Base-by-base conservation (phyloP, 2,888 invertebrate species). In the Pristionchus arcanus region DNA sequence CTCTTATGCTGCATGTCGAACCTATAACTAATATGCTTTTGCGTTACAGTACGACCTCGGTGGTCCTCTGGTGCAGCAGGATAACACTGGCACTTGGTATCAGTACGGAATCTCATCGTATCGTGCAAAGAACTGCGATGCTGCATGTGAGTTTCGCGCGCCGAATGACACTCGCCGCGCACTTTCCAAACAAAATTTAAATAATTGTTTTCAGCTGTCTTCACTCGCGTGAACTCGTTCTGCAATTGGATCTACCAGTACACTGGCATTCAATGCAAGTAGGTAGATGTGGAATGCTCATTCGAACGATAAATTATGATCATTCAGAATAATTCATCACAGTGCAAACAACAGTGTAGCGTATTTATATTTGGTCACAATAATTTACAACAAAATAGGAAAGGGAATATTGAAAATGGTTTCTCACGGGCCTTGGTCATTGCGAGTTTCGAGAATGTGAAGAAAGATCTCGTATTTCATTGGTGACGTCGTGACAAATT, bases 91-190 rank as follows among this genome's bases (percentile, higher is more conserved):
- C 34, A 31, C 83, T n/a, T 89, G 89, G 89, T 89, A 42, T 28
- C 81, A 83, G 31, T 89, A 89, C 53, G 89, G 89, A n/a, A 81
- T 89, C 49, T 34, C 66, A 0, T 89, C 89, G 1, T 89, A 55
- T 31, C 31, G 89, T 0, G 84, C 84, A 7, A 59, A 85, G 84
- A 21, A 85, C 21, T 55, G 84, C 37, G 59, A 85, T 19, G 59
- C 84, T 7, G 59, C 83, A 16, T 25, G 83, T 83, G 53, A 53
- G 83, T 83, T 4, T n/a, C 63, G 63, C n/a, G 25, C 63, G 9
- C 9, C 63, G 63, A 21, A 63, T 25, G 63, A 25, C 19, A 5
- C 59, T 19, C 59, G 59, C 59, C 59, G 21, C 59, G 21, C 59
- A 59, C 21, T 13, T 59, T 15, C 4, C 1, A 25, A 19, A 59